phyloP scores from a whole-genome alignment of 2,888 invertebrate genomes.

The Phrixothrix hirtus region DNA sequence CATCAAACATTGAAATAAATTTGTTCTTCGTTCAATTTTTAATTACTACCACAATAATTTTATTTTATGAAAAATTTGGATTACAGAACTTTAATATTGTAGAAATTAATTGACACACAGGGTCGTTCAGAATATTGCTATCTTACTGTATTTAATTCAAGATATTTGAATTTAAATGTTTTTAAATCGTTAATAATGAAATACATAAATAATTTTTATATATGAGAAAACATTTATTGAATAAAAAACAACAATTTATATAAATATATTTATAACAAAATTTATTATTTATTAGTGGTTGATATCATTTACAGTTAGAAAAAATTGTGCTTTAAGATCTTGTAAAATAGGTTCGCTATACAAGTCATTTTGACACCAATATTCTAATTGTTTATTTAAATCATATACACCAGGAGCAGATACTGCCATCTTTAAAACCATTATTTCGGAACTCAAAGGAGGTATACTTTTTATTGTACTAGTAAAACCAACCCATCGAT shows the following conservation, averaged over 20 bases:
- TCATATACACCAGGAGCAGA: conserved; percentile 70
- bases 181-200: too few species aligned
- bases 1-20: too few species aligned
- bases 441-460: conserved; percentile 46
- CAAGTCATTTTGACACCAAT: conserved; percentile 49
- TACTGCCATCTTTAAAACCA: conserved; percentile 60
- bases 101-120: too few species aligned
- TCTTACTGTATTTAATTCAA: too few species aligned
- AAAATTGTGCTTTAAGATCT: conserved; percentile 16
- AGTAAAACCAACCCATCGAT: conserved; percentile 51
- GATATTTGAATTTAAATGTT: too few species aligned
- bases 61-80: too few species aligned
- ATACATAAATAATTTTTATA: too few species aligned
- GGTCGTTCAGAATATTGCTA: too few species aligned
- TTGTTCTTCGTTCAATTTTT: too few species aligned
- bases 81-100: too few species aligned
- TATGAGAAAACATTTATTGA: too few species aligned
- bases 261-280: conserved; percentile 3
- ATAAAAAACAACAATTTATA: background rate
- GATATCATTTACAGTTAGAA: conserved; percentile 19
- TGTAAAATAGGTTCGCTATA: conserved; percentile 19
- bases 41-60: too few species aligned
- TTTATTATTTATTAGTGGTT: conserved; percentile 11
- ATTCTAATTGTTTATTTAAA: conserved; percentile 65
- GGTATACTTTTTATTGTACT: conserved; percentile 45